Conservation (phyloP, 2,113 vertebrate genomes). For the Phylloscopus trochilus region DNA sequence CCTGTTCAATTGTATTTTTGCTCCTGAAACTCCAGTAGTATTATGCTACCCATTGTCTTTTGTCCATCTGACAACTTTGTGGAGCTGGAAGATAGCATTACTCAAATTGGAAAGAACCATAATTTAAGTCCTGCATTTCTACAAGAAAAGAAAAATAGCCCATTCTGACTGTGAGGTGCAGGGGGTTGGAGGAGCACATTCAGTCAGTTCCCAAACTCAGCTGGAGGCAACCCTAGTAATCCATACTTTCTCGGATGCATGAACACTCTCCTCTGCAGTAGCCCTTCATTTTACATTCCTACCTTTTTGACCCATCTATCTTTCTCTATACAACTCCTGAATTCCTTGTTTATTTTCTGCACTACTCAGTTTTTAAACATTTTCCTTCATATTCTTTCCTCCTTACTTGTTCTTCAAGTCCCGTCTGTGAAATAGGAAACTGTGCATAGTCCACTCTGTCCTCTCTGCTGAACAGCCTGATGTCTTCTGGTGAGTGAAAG, state of each 20-base stretch:
- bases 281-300: not conserved
- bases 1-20: not conserved
- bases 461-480: not conserved
- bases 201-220: not conserved
- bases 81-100: not conserved
- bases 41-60: not conserved
- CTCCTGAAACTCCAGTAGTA: not conserved
- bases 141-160: not conserved
- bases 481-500: not conserved
- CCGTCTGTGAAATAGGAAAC: not conserved
- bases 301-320: not conserved
- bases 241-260: not conserved
- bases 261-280: not conserved
- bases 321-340: not conserved
- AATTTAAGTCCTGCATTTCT: not conserved
- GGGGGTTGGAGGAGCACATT: not conserved
- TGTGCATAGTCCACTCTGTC: not conserved
- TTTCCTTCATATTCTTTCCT: not conserved
- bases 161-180: not conserved
- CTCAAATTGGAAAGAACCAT: not conserved
- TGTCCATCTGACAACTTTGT: not conserved
- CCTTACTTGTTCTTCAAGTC: not conserved
- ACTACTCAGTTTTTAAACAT: not conserved
- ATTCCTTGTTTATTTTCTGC: not conserved
- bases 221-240: not conserved